phyloP scores from a whole-genome alignment of 2,113 vertebrate genomes.

The Sinocyclocheilus maitianheensis region DNA sequence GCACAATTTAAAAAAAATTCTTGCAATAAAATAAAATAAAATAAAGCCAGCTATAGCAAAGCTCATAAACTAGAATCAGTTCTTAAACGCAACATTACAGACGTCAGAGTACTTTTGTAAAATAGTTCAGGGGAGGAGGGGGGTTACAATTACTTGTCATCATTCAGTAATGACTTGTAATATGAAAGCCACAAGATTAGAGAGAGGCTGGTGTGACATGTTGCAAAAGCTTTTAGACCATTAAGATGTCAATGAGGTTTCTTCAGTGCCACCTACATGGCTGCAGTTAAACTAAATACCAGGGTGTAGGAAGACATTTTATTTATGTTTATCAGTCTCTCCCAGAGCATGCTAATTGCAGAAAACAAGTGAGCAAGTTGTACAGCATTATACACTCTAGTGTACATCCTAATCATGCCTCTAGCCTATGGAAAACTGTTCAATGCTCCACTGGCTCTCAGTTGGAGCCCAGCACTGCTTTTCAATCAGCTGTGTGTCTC shows the following conservation, averaged over 20 bases:
- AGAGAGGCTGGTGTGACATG: not conserved
- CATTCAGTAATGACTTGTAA: slow-evolving; percentile 30
- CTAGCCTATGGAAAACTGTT: slow-evolving; percentile 46
- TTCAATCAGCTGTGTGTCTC: slow-evolving; percentile 48
- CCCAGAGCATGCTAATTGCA: slow-evolving; percentile 9
- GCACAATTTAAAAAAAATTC: not conserved
- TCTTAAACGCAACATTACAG: not conserved
- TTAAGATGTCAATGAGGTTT: slow-evolving; percentile 17
- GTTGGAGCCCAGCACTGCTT: slow-evolving; percentile 36
- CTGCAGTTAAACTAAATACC: not conserved
- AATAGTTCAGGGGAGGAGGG: not conserved
- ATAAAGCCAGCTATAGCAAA: not conserved
- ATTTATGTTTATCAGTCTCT: slow-evolving; percentile 6
- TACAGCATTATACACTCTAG: slow-evolving; percentile 23
- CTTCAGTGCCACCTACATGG: slow-evolving; percentile 9
- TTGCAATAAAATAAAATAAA: not conserved
- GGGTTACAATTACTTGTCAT: slow-evolving; percentile 11
- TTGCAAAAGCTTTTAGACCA: not conserved
- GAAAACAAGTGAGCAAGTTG: slow-evolving; percentile 16
- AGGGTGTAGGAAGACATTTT: not conserved
- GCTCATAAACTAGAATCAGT: slow-evolving; percentile 16
- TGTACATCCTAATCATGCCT: slow-evolving; percentile 32
- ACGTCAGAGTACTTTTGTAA: slow-evolving; percentile 18
- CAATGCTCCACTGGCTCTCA: slow-evolving; percentile 26
- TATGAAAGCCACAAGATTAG: slow-evolving; percentile 5